Evolutionary conservation across 2,113 vertebrate species (phyloP), one percentile per base, ranked within the genome.

Genomic region (Lasiurus borealis): DNA sequence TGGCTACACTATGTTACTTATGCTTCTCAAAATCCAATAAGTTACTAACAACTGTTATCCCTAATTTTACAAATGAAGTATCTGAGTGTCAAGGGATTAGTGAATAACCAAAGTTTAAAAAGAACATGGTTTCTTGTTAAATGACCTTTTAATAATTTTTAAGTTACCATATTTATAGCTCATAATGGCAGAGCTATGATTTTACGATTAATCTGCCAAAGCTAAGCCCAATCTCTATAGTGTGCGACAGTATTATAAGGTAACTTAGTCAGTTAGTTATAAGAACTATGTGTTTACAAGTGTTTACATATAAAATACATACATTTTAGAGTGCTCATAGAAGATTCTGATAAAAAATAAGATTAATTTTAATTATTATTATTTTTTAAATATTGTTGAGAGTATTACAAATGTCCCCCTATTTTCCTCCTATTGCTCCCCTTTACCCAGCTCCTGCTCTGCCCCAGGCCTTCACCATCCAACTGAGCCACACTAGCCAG

Each of bases 41-140:
- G 12, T 44, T 88, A 36, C 21, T 57, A 83, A 16, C 14, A 15
- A 50, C 50, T 52, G 81, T 73, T 54, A 85, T 25, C 40, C 27
- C 34, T 90, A 46, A 92, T 48, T 86, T 57, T 92, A 95, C 19
- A 89, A 71, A 72, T 64, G 40, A 77, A 19, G 21, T 69, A 75
- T 81, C 36, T 85, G 8, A 90, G 2, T 5, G 3, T 85, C 34
- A 66, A 3, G 1, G 4, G 6, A 8, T 91, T 31, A 88, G 29
- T 71, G 64, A 72, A 78, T 84, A 83, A 87, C 14, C 48, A 83
- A 46, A n/a, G n/a, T 54, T 83, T 83, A 40, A 10, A n/a, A 40
- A 86, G 12, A 19, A 31, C 19, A 36, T 36, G 76, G 29, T 76
- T 59, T 14, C 36, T 69, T 68, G 4, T 76, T 76, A 91, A 81